Evolutionary conservation across 2,113 vertebrate species (phyloP).

Genomic region (Rhegmatorhina hoffmannsi): DNA sequence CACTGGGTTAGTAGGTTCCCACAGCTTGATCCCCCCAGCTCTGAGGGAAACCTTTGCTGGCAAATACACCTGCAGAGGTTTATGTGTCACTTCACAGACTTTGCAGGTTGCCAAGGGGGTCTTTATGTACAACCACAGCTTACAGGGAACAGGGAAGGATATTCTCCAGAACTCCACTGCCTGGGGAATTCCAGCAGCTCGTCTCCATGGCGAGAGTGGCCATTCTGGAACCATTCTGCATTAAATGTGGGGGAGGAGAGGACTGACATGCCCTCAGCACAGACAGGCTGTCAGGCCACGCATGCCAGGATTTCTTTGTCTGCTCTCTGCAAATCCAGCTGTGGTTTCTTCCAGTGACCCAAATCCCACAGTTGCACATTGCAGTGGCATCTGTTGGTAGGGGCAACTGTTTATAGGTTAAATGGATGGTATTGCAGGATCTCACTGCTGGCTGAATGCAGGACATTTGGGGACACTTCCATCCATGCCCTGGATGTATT

Average conservation of each 20-base stretch:
- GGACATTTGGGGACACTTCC: neutral
- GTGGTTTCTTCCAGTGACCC: slow-evolving; percentile 46
- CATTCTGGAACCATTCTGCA: neutral
- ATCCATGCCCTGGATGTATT: rapidly evolving
- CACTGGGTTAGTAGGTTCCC: neutral
- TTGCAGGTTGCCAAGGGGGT: neutral
- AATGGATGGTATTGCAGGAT: neutral
- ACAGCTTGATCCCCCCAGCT: neutral
- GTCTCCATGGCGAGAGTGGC: neutral
- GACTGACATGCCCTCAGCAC: neutral
- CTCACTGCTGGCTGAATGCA: neutral
- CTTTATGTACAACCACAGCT: neutral
- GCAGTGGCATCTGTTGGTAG: neutral
- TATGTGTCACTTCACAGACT: neutral
- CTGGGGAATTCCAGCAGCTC: neutral
- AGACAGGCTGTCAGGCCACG: neutral
- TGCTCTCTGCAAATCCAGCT: slow-evolving; percentile 34
- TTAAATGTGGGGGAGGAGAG: neutral
- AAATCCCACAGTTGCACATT: neutral
- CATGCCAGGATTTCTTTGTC: neutral
- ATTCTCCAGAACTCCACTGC: neutral
- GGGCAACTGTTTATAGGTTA: neutral
- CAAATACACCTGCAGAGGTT: neutral
- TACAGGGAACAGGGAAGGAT: neutral
- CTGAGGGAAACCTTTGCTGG: neutral